phyloP scores from a whole-genome alignment of 2,797 vertebrate genomes.

The Thripadectes ignobilis region DNA sequence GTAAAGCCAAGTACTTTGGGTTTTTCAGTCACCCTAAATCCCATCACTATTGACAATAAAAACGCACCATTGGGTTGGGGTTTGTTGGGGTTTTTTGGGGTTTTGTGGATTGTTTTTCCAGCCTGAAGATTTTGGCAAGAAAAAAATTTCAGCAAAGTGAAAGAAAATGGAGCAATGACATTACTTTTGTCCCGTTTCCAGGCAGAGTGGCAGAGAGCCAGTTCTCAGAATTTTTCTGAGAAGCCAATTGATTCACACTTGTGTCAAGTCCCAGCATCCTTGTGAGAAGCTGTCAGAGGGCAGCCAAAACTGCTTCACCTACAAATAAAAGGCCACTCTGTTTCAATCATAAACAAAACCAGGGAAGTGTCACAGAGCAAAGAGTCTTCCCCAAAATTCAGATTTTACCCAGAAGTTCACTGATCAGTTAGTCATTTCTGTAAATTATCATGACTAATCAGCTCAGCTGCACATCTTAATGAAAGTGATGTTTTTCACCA shows the following conservation, averaged over 20 bases:
- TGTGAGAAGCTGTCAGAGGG: constrained; percentile 25
- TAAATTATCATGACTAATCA: neutral
- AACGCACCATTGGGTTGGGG: neutral
- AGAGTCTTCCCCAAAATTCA: neutral
- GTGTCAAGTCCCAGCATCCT: constrained; percentile 9
- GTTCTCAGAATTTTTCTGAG: constrained; percentile 16
- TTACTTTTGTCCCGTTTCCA: constrained; percentile 31
- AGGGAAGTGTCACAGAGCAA: neutral
- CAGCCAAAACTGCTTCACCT: constrained; percentile 37
- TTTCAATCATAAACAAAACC: neutral
- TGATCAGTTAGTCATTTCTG: neutral
- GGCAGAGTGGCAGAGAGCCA: constrained; percentile 1
- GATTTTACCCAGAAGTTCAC: neutral
- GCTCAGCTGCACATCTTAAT: neutral
- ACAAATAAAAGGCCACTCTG: neutral
- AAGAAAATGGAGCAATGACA: neutral
- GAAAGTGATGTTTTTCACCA: neutral
- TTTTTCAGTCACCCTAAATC: neutral
- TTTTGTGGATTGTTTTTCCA: neutral
- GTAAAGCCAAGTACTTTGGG: neutral
- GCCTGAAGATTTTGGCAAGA: neutral
- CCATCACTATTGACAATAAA: neutral
- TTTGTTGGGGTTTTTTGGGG: too few relatives aligned
- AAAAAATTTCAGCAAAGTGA: neutral
- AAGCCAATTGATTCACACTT: constrained; percentile 6